Evolutionary conservation across 2,113 vertebrate genomes (phyloP).

Genomic region (Dipodomys merriami): DNA sequence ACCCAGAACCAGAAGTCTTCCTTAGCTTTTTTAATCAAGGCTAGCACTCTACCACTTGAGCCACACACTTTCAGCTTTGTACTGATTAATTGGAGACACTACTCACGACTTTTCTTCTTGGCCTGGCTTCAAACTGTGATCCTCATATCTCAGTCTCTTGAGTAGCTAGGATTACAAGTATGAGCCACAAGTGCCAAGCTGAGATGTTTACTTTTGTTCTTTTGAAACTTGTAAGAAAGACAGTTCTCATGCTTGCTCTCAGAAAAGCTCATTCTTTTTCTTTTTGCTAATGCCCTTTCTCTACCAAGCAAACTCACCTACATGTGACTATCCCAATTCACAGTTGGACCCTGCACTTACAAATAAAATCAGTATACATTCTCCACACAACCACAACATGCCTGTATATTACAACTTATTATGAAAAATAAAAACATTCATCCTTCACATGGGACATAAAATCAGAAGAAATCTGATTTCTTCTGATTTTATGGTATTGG

Average conservation of each 20-base stretch:
- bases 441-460: not conserved
- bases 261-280: not conserved
- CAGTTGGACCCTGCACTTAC: not conserved
- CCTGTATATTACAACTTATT: not conserved
- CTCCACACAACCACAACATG: not conserved
- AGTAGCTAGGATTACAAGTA: no score
- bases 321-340: not conserved
- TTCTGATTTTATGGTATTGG: no score
- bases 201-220: constrained; percentile 2
- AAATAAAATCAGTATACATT: constrained; percentile 1
- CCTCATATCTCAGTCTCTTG: no score
- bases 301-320: not conserved
- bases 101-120: no score
- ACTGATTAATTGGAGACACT: no score
- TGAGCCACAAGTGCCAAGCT: no score
- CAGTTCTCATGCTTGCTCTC: not conserved
- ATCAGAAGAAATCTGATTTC: not conserved
- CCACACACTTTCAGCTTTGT: no score
- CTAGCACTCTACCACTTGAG: no score
- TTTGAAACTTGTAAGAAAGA: not conserved
- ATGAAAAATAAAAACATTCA: not conserved
- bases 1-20: no score
- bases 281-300: not conserved
- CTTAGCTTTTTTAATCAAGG: no score
- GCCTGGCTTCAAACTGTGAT: no score